Percentiles rank a stretch among this genome's conserved stretches.
These are phyloP conservation scores for Amblyopsis hoosieri DNA, from an alignment of 2,797 vertebrate species.

Conservation along the genomic window DNA sequence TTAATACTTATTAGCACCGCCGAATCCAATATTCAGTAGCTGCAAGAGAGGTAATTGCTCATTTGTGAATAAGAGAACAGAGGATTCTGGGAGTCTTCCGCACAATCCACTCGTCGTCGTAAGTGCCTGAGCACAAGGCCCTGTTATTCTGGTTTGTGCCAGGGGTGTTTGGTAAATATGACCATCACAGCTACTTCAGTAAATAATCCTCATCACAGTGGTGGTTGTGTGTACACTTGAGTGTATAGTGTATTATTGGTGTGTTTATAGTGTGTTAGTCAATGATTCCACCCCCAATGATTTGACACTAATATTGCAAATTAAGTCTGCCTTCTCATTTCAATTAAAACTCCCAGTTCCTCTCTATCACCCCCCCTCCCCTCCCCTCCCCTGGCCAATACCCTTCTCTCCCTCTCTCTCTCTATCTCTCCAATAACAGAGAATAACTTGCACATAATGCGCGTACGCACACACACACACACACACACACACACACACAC, in stretches of 20 bases:
- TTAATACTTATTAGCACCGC: constrained; percentile 77
- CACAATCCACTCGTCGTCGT: constrained; percentile 42
- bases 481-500: constrained; percentile 19
- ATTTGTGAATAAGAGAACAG: constrained; percentile 45
- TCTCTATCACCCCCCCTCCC: constrained; percentile 2
- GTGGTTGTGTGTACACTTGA: constrained; percentile 11
- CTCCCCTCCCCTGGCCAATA: constrained; percentile 36
- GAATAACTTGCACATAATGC: constrained; percentile 5
- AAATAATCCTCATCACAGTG: constrained; percentile 33
- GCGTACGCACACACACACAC: not conserved
- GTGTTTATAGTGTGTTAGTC: constrained; percentile 11
- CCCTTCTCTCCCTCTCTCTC: constrained; percentile 14
- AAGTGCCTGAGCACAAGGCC: constrained; percentile 48
- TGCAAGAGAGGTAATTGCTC: constrained; percentile 42
- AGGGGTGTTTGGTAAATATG: constrained; percentile 50
- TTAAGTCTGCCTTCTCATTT: constrained; percentile 53
- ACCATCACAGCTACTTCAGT: constrained; percentile 50
- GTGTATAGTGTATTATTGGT: constrained; percentile 4
- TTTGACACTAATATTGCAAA: constrained; percentile 47
- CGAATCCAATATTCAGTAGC: constrained; percentile 70
- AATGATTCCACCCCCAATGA: constrained; percentile 36
- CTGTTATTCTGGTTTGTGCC: constrained; percentile 53
- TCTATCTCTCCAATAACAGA: constrained; percentile 21
- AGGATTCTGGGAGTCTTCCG: constrained; percentile 51
- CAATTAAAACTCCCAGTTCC: constrained; percentile 28